Base-by-base conservation (phyloP, 2,888 invertebrate species). In the Lamproptera curius region DNA sequence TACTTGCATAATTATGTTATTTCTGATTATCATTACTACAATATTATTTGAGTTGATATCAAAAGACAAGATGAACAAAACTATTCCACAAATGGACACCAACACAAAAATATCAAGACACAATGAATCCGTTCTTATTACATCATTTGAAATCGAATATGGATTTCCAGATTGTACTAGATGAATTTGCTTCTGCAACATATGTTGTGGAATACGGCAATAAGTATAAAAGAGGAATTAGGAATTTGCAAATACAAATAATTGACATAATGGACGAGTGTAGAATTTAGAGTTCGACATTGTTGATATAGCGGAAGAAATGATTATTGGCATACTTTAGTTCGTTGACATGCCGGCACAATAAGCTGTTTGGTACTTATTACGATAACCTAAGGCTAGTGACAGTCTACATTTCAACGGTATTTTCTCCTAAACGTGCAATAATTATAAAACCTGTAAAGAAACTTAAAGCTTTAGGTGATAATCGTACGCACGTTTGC, bases 161-260 rank as follows among this genome's bases (percentile, higher is more conserved):
- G 16, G 70, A 76, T 51, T 50, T 77, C 35, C 74, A 76, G 48
- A 61, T 75, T 37, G 74, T 78, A 5, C 50, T 52, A 2, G 78
- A 80, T 2, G 74, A 76, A n/a, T 31, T 11, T n/a, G 55, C 70
- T 6, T 80, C 78, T 55, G 76, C 76, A 1, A 51, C 61, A 4
- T 76, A 75, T 48, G 67, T 82, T 2, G 70, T 65, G 3, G 71
- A 78, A 48, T 78, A 72, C 51, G 61, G 74, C 0, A 76, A 76
- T 52, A 77, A 79, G 59, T 53, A 62, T 0, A 60, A 68, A 46
- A 53, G 67, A 61, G 67, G 73, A 2, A 45, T 72, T n/a, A 70
- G 72, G 48, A 52, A 74, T 56, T 58, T 79, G 46, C 66, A 68
- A 57, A 40, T 64, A 13, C 13, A 67, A 58, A 65, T 77, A 35